Evolutionary conservation across 2,797 vertebrate species (phyloP).

Genomic region (Microcaecilia unicolor): DNA sequence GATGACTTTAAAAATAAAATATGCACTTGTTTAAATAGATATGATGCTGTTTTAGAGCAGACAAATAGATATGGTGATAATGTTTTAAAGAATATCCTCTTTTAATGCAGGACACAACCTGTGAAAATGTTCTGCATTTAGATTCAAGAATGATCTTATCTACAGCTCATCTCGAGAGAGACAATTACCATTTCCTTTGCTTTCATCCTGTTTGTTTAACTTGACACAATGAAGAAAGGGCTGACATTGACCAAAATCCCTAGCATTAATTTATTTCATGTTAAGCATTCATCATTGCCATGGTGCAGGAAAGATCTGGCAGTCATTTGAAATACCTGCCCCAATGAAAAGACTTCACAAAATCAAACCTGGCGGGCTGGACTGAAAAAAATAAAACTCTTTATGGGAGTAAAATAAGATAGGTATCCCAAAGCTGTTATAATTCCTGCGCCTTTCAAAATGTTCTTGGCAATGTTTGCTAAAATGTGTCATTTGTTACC

Average conservation of each 20-base stretch:
- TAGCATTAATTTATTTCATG: conserved; percentile 96
- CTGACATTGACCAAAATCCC: conserved; percentile 92
- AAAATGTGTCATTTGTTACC: no score
- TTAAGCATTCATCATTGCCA: conserved; percentile 97
- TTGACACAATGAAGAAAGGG: conserved; percentile 96
- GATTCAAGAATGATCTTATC: conserved; percentile 62
- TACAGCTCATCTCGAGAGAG: conserved; percentile 80
- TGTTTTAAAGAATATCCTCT: conserved; percentile 34
- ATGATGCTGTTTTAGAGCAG: no score
- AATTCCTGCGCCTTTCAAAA: no score
- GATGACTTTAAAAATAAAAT: conserved; percentile 10
- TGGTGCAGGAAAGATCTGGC: conserved; percentile 54
- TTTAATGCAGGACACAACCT: conserved; percentile 54
- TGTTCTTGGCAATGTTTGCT: no score
- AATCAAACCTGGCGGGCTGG: conserved; percentile 23
- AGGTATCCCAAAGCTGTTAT: no score
- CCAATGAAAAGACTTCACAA: conserved; percentile 20
- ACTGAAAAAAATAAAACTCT: conserved; percentile 25
- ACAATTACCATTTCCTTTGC: conserved; percentile 88
- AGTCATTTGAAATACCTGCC: conserved; percentile 51
- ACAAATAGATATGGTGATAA: conserved; percentile 16
- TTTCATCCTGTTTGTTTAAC: conserved; percentile 98
- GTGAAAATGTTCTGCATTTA: conserved; percentile 61
- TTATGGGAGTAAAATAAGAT: not conserved
- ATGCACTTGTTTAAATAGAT: conserved; percentile 4